A percentile compares a stretch with the other conserved stretches of the same genome.
Conservation (phyloP, 2,797 vertebrate genomes). For the Sebastiscus tertius region DNA sequence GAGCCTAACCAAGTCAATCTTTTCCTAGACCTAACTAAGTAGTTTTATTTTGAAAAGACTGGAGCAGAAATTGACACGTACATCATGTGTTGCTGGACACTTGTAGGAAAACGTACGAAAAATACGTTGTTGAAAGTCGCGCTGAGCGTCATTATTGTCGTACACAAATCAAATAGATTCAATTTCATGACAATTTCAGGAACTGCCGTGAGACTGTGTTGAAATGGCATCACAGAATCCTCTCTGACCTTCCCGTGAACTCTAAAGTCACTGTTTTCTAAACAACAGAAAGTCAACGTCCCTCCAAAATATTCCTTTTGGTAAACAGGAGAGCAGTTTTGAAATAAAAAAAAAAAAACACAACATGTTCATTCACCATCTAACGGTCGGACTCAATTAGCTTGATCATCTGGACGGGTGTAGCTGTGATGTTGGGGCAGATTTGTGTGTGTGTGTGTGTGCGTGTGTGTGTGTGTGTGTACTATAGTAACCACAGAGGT, state of each 20-base stretch:
- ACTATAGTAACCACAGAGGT: conserved; percentile 59
- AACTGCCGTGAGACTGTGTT: no score
- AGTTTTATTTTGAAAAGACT: no score
- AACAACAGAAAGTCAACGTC: conserved; percentile 18
- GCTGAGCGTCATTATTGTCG: no score
- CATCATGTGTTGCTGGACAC: no score
- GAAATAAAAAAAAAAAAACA: conserved; percentile 51
- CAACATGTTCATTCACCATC: conserved; percentile 54
- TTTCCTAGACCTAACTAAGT: no score
- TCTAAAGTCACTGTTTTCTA: conserved; percentile 21
- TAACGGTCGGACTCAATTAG: conserved; percentile 64
- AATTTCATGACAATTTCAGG: no score
- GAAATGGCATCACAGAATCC: neutral
- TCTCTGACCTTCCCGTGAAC: conserved; percentile 17
- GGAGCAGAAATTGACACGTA: no score
- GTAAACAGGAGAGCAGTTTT: conserved; percentile 42
- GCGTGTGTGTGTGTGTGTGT: conserved; percentile 22
- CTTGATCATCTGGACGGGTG: conserved; percentile 66
- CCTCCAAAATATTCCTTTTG: conserved; percentile 13
- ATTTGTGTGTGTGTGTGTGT: conserved; percentile 54
- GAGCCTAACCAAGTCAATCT: no score
- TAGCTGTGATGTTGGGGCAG: conserved; percentile 55
- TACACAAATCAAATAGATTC: no score
- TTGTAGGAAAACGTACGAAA: no score
- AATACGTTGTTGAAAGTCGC: no score